Evolutionary conservation across 2,888 invertebrate genomes (phyloP), one percentile per base, ranked within the genome.

Genomic region (Abrostola triplasia): DNA sequence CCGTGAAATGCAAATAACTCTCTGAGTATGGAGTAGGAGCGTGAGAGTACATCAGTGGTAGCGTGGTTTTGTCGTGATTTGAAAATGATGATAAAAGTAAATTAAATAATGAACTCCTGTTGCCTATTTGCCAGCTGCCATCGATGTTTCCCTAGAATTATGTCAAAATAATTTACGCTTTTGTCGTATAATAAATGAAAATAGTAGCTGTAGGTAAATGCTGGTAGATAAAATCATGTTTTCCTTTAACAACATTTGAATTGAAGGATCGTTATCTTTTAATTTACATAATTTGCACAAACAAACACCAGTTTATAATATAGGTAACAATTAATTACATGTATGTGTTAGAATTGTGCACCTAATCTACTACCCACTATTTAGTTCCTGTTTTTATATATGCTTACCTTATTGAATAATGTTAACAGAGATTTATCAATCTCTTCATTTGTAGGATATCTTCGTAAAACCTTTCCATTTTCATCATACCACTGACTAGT

Each of bases 401-500:
- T 11, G 5, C 72, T 88, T 82, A 93, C 94, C 92, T 93, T 90
- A 59, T 88, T 90, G 82, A 92, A 92, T 59, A 92, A 81, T 73
- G 90, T 90, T 75, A 94, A 81, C 64, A 94, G 84, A 55, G 93
- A 92, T 79, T 93, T 93, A 81, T 95, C 94, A 77, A 90, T 90
- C 82, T 94, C 94, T 82, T 94, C 93, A 80, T 92, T 93, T 62
- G 94, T 90, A 66, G 89, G 92, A 81, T 92, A 93, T 80, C 92
- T 95, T 87, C 96, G 95, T 84, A 97, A 90, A 70, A 96, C 91
- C 84, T 96, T 96, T 68, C 97, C 97, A 93, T 96, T 95, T 87
- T 97, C 97, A 91, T 98, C 97, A 90, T 96, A 96, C 98, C 98
- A 98, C 79, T 96, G 96, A 91, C 97, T 98, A 86, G 96, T 96